Conservation (phyloP, 2,113 vertebrate species). For the Coregonus clupeaformis region DNA sequence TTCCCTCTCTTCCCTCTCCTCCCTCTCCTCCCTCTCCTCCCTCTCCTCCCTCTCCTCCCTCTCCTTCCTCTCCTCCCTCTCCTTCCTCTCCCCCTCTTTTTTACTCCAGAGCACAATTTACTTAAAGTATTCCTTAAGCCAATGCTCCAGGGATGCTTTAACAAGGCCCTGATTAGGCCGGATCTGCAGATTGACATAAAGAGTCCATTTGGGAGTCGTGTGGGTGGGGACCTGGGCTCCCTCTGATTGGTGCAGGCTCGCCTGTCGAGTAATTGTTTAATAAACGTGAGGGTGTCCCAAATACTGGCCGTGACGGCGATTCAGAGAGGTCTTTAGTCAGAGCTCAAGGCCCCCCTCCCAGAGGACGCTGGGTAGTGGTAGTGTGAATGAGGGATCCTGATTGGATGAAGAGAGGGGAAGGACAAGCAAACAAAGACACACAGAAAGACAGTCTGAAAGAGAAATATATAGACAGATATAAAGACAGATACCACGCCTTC, state of each 20-base stretch:
- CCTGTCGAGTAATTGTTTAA: slow-evolving; percentile 52
- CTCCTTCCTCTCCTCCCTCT: no score
- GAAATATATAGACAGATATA: no score
- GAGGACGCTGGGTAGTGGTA: not conserved
- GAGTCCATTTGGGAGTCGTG: slow-evolving; percentile 21
- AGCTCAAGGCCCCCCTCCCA: slow-evolving; percentile 24
- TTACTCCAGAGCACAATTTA: slow-evolving; percentile 49
- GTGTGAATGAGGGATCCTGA: not conserved
- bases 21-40: no score
- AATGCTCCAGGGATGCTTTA: slow-evolving; percentile 48
- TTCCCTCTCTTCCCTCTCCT: no score
- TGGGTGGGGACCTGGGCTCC: slow-evolving; percentile 14
- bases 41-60: no score
- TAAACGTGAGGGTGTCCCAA: slow-evolving; percentile 41
- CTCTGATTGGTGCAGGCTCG: slow-evolving; percentile 19
- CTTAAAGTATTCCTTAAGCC: slow-evolving; percentile 39
- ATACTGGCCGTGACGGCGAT: slow-evolving; percentile 37
- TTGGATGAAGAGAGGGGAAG: not conserved
- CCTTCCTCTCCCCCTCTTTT: no score
- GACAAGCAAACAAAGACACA: not conserved
- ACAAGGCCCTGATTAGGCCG: slow-evolving; percentile 52
- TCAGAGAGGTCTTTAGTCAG: slow-evolving; percentile 38
- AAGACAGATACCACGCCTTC: no score
- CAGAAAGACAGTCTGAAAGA: not conserved
- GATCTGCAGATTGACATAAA: slow-evolving; percentile 55